Percentiles rank a stretch among this genome's conserved stretches.
These are phyloP conservation scores for Teleogryllus oceanicus DNA, from an alignment of 2,888 invertebrate species.

Conservation along the genomic window DNA sequence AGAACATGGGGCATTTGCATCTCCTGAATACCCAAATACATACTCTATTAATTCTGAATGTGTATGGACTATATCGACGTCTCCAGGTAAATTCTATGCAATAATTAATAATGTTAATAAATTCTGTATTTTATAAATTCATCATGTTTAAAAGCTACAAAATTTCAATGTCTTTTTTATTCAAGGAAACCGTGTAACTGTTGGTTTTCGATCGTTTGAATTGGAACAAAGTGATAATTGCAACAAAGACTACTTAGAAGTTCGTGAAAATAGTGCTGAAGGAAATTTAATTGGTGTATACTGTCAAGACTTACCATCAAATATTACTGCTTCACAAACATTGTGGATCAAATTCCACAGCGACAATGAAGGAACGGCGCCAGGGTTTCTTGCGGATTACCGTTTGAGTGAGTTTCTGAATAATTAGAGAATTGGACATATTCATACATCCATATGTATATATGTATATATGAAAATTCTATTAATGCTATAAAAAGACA, in stretches of 20 bases:
- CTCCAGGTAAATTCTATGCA: slow-evolving; percentile 49
- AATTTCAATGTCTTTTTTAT: not conserved
- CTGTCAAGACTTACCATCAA: slow-evolving; percentile 67
- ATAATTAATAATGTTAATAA: not conserved
- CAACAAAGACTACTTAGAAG: slow-evolving; percentile 79
- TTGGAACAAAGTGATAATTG: slow-evolving; percentile 67
- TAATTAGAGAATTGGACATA: too few relatives aligned
- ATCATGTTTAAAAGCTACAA: not conserved
- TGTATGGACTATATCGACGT: slow-evolving; percentile 65
- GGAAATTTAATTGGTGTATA: slow-evolving; percentile 68
- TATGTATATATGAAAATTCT: too few relatives aligned
- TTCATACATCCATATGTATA: too few relatives aligned
- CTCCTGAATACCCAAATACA: slow-evolving; percentile 67
- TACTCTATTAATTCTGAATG: slow-evolving; percentile 71
- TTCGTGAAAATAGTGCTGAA: slow-evolving; percentile 62
- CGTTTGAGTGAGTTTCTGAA: slow-evolving; percentile 54
- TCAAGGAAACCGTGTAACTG: slow-evolving; percentile 47
- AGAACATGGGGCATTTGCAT: slow-evolving; percentile 60
- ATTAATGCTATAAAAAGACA: too few relatives aligned
- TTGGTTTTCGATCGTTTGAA: slow-evolving; percentile 66
- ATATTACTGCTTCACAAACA: slow-evolving; percentile 55
- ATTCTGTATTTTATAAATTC: too few relatives aligned
- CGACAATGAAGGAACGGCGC: slow-evolving; percentile 54
- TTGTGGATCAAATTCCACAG: slow-evolving; percentile 75
- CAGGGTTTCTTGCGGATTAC: slow-evolving; percentile 76